Evolutionary conservation across 2,797 vertebrate species (phyloP).

Genomic region (Sardinella longiceps): DNA sequence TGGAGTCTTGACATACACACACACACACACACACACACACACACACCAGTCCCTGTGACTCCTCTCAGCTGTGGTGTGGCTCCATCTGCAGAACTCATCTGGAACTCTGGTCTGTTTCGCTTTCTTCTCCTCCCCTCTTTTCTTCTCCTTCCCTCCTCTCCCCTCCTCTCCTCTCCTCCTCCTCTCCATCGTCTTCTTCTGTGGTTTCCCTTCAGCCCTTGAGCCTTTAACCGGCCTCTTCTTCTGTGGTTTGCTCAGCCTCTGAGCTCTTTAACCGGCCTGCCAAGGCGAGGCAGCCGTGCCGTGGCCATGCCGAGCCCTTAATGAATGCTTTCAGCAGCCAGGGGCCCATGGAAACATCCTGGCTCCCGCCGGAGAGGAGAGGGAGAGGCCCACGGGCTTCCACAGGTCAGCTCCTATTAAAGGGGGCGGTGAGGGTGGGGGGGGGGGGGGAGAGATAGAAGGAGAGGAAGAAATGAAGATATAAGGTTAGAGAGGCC

Average conservation of each 20-base stretch:
- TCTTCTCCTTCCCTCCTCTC: background rate
- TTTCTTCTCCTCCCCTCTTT: background rate
- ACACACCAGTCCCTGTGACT: background rate
- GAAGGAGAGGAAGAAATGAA: background rate
- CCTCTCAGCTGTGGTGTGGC: background rate
- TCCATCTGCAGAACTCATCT: conserved; percentile 21
- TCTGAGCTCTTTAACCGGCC: conserved; percentile 4
- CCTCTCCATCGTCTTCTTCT: background rate
- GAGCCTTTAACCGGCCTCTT: conserved; percentile 22
- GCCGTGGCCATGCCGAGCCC: background rate
- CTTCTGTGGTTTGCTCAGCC: conserved; percentile 15
- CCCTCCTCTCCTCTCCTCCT: background rate
- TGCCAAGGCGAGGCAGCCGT: conserved; percentile 1
- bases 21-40: background rate
- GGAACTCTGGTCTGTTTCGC: background rate
- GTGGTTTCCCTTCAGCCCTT: conserved; percentile 14
- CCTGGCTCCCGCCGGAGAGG: background rate
- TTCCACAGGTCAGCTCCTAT: background rate
- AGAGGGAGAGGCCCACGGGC: background rate
- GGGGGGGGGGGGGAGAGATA: background rate
- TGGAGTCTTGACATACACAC: background rate
- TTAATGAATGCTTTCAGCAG: conserved; percentile 25
- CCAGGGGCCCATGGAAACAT: conserved; percentile 18
- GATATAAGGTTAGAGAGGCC: too few species aligned
- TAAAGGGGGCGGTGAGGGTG: background rate